A percentile compares a stretch with the other conserved stretches of the same genome.
phyloP scores from a whole-genome alignment of 1,140 invertebrate genomes.

The Drosophila baimaii region DNA sequence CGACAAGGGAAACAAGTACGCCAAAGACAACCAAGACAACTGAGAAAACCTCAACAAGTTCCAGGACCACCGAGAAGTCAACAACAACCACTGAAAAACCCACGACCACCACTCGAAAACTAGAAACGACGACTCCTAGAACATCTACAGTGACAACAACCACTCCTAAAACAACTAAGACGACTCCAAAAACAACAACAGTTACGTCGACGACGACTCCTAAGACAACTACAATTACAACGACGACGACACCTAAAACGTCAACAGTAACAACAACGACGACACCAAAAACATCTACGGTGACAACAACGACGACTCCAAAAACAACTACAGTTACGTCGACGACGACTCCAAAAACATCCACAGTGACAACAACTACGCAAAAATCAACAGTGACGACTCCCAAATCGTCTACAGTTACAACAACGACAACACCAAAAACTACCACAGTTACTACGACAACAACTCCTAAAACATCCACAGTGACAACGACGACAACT shows the following conservation, averaged over 20 bases:
- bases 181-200: no score
- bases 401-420: not conserved
- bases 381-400: conserved; percentile 1
- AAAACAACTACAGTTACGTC: not conserved
- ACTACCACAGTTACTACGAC: not conserved
- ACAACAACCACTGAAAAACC: conserved; percentile 2
- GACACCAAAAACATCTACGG: no score
- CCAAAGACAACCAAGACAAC: not conserved
- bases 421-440: not conserved
- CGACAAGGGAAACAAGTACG: no score
- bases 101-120: no score
- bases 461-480: not conserved
- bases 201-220: no score
- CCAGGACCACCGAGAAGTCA: not conserved
- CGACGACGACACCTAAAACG: no score
- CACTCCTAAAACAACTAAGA: not conserved
- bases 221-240: no score
- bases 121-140: no score
- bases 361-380: conserved; percentile 9
- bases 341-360: conserved; percentile 66
- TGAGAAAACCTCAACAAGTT: not conserved
- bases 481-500: conserved; percentile 13
- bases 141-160: no score
- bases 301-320: conserved; percentile 65
- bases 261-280: conserved; percentile 69